Base-by-base conservation (phyloP, 2,113 vertebrate genomes). In the Bufo gargarizans region DNA sequence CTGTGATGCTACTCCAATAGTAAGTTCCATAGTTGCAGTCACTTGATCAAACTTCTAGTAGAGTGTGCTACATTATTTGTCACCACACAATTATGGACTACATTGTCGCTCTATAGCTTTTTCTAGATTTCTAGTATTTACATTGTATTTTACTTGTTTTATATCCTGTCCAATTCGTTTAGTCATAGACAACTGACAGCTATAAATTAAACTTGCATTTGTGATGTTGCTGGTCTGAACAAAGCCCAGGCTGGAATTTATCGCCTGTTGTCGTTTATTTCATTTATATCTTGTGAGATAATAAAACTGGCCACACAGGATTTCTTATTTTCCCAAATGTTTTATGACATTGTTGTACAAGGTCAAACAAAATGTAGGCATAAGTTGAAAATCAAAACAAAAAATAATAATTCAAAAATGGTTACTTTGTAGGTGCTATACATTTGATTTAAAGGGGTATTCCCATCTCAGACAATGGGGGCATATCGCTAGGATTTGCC, bases 61-160 rank as follows among this genome's bases (percentile, higher is more conserved):
- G 8, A 76, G 16, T 16, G 56, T 6, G 77, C 77, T 2, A 4
- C 16, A 13, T 19, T 63, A 63, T 82, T 33, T 82, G 47, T 82
- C 6, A 20, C 79, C 83, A 33, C 33, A 33, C 33, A 33, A 33
- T 33, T 33, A 67, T 33, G 49, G 58, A 49, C 45, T 12, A 50
- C 90, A 87, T 45, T 82, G 89, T 92, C 90, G 84, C 89, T 93
- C 91, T 89, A 92, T 87, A 93, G 93, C 88, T 90, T 91, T 93
- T 87, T 94, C 91, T 90, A 94, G 92, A 91, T 93, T 93, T 94
- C 93, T 94, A 92, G 89, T 93, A 85, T 91, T 92, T 88, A 86
- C 86, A 33, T 76, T 76, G 72, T 6, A 92, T 94, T 91, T 93
- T 93, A 93, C 91, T 89, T 90, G 91, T 91, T 92, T 92, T 92